Evolutionary conservation across 1,140 invertebrate genomes (phyloP).

Genomic region (Subanguina moxae): DNA sequence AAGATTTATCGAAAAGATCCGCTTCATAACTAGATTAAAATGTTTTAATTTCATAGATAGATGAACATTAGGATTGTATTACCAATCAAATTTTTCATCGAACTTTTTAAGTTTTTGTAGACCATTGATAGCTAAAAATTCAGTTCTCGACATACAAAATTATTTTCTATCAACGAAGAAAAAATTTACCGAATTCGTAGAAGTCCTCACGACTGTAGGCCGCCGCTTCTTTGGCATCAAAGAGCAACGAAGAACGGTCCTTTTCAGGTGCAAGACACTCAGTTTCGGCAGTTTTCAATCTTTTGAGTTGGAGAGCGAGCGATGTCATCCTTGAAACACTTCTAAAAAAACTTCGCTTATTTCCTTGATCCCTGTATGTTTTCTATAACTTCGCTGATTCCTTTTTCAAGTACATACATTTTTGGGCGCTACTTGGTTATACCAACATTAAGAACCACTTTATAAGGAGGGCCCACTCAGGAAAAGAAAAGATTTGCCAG

Average conservation of each 20-base stretch:
- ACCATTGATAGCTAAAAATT: conserved; percentile 34
- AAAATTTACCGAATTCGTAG: conserved; percentile 35
- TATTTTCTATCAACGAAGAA: not conserved
- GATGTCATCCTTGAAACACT: conserved; percentile 29
- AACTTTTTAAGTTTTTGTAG: conserved; percentile 37
- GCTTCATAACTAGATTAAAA: conserved; percentile 13
- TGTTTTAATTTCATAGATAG: too few species aligned
- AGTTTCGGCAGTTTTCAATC: conserved; percentile 27
- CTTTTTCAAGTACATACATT: too few species aligned
- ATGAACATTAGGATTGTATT: too few species aligned
- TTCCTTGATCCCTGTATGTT: too few species aligned
- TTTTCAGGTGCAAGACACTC: conserved; percentile 33
- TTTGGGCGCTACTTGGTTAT: too few species aligned
- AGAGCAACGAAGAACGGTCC: conserved; percentile 32
- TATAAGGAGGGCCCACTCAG: too few species aligned
- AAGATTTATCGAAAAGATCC: conserved; percentile 27
- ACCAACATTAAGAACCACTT: too few species aligned
- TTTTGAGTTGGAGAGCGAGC: conserved; percentile 27
- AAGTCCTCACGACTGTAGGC: conserved; percentile 26
- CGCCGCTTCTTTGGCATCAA: conserved; percentile 42
- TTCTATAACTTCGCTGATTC: too few species aligned
- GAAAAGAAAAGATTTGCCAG: too few species aligned
- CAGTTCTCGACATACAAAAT: not conserved
- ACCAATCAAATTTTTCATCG: conserved; percentile 27
- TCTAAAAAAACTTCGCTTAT: too few species aligned